Conservation (phyloP, 2,888 invertebrate species). For the Synanthedon formicaeformis region DNA sequence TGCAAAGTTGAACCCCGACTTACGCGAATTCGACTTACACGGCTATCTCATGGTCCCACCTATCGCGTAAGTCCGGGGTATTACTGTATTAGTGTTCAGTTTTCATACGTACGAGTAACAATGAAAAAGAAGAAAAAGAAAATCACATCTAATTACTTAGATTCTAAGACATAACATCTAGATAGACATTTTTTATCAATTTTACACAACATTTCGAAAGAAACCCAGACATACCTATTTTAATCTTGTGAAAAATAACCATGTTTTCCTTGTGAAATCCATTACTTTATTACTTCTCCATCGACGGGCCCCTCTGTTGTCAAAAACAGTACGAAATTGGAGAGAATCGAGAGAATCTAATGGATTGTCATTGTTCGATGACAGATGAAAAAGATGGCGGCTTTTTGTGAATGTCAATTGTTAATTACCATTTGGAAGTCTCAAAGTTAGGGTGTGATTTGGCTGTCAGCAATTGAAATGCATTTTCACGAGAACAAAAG, state of each 20-base stretch:
- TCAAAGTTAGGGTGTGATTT: conserved; percentile 9
- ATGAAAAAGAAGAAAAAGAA: no score
- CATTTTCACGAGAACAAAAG: background rate
- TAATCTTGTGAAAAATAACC: conserved; percentile 13
- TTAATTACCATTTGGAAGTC: conserved; percentile 20
- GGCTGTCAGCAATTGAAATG: conserved; percentile 10
- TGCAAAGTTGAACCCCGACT: no score
- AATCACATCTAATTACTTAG: no score
- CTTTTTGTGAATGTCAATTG: conserved; percentile 13
- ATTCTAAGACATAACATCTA: no score
- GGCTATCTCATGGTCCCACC: no score
- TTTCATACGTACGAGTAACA: no score
- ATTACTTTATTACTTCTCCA: conserved; percentile 15
- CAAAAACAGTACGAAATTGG: conserved; percentile 16
- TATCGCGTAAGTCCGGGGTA: no score
- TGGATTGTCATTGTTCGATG: conserved; percentile 27
- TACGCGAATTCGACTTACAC: no score
- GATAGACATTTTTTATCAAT: no score
- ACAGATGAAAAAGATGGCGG: conserved; percentile 19
- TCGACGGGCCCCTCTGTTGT: conserved; percentile 4
- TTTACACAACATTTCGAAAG: background rate
- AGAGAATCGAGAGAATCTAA: conserved; percentile 28
- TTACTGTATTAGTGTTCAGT: no score
- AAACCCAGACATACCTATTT: background rate
- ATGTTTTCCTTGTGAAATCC: conserved; percentile 11